Base-by-base conservation (phyloP, 2,797 vertebrate species). In the Lates japonicus region DNA sequence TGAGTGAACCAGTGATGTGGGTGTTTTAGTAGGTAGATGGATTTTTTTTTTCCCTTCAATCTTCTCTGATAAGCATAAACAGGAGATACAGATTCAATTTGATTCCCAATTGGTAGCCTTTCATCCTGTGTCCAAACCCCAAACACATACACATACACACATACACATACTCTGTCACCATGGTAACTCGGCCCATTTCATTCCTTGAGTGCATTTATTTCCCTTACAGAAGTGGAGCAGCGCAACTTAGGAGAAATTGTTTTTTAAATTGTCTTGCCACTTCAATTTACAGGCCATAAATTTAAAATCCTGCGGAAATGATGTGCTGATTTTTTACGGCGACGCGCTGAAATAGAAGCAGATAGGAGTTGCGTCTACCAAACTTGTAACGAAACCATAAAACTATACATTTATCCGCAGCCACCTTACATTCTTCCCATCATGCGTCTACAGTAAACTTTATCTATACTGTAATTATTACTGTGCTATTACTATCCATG, bases 221-320 rank as follows among this genome's bases (percentile, higher is more conserved):
- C 88, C 80, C 85, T 86, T 91, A 90, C 91, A 89, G 84, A 86
- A 90, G 88, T 85, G 80, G 71, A 89, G 90, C 66, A 37, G 88
- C 69, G 83, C 90, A 92, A 94, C 93, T 94, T 94, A 92, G 86
- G 89, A 92, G 89, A 95, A 94, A 94, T 93, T 93, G 93, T 94
- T 94, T 94, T 92, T 87, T 78, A 93, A 95, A 95, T 95, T 95
- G 92, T 94, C 90, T 92, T 85, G 87, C 88, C 89, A 91, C 91
- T 94, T 94, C 93, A 95, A 94, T 95, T 94, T 94, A 82, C 84
- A 51, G 62, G 74, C 85, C 80, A 85, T 91, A 87, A 92, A 94
- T 95, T 83, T 92, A 84, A 92, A 92, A 94, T 92, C 89, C 77
- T 41, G 79, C 39, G 33, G 86, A 93, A 91, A 90, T 84, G 74